Percentiles rank a stretch among this genome's conserved stretches.
Evolutionary conservation across 1,140 invertebrate species (phyloP).

Genomic region (Macrosteles quadrilineatus): DNA sequence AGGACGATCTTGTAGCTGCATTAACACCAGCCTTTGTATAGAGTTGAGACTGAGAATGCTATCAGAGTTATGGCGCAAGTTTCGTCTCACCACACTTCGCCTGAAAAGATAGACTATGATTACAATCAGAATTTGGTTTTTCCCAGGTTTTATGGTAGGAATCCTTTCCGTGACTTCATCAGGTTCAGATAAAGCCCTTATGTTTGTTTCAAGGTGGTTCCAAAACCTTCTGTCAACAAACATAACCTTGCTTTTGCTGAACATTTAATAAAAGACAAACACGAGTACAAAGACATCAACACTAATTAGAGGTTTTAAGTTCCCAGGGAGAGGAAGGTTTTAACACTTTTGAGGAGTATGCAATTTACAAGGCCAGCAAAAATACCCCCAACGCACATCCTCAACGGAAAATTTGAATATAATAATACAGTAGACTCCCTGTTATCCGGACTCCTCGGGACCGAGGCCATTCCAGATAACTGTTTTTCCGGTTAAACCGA

Average conservation of each 20-base stretch:
- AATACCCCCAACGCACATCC: too few species aligned
- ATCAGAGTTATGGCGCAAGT: background rate
- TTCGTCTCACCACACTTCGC: background rate
- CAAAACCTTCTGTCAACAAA: background rate
- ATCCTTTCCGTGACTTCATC: background rate
- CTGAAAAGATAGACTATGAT: background rate
- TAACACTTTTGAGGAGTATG: too few species aligned
- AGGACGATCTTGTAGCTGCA: conserved; percentile 13
- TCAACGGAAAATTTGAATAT: too few species aligned
- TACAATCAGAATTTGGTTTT: background rate
- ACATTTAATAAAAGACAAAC: too few species aligned
- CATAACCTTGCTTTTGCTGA: background rate
- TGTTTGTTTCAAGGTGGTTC: background rate
- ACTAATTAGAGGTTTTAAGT: too few species aligned
- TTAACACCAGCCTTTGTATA: conserved; percentile 13
- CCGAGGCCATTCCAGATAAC: too few species aligned
- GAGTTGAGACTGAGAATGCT: conserved; percentile 19
- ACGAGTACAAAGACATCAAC: too few species aligned
- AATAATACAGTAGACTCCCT: too few species aligned
- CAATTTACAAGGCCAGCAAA: too few species aligned
- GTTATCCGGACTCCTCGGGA: too few species aligned
- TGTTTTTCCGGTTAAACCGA: too few species aligned
- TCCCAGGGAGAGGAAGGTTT: too few species aligned
- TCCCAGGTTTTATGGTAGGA: background rate
- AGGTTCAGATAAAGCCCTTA: background rate